Base-by-base conservation (phyloP, 2,797 vertebrate genomes). In the Scarus forsteni region DNA sequence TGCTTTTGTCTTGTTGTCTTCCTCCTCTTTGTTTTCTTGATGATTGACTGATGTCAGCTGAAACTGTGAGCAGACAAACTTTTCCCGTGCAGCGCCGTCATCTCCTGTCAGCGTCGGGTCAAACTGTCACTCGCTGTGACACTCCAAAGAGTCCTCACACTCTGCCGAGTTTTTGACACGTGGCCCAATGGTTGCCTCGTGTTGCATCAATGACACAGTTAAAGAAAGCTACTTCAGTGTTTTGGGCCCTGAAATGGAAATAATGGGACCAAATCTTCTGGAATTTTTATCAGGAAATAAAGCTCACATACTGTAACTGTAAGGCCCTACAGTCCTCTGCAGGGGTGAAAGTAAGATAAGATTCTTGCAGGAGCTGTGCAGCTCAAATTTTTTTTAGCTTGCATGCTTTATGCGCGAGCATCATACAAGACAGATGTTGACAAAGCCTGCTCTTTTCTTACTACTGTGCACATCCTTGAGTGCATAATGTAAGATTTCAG, bases 131-230 rank as follows among this genome's bases (percentile, higher is more conserved):
- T 56, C 12, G 0, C 56, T 0, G 8, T 51, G 77, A 69, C 59
- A 64, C 43, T 8, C 53, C 36, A 61, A 77, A 81, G 70, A 51
- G 18, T 51, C 19, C 8, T 12, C 49, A 51, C 18, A 46, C 27
- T 51, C 6, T 34, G 19, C 50, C 8, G 18, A 50, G 60, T 70
- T 84, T 81, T 66, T 62, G 16, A 49, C 67, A 70, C 45, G 36
- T 81, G 77, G 73, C 73, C 0, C 36, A 36, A 56, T 45, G 66
- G 53, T 76, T 78, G 56, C 76, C 49, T 88, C 77, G 75, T 58
- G 62, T 84, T 79, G 62, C 78, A 0, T 87, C 80, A 72, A 43
- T 70, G 57, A 62, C 36, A 75, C 54, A 70, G 46, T 65, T 60
- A 49, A 52, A 72, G 51, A 38, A 3, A n/a, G 43, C 42, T 27